A percentile compares a stretch with the other conserved stretches of the same genome.
phyloP scores from a whole-genome alignment of 2,113 vertebrate species.

The Callopanchax toddi region DNA sequence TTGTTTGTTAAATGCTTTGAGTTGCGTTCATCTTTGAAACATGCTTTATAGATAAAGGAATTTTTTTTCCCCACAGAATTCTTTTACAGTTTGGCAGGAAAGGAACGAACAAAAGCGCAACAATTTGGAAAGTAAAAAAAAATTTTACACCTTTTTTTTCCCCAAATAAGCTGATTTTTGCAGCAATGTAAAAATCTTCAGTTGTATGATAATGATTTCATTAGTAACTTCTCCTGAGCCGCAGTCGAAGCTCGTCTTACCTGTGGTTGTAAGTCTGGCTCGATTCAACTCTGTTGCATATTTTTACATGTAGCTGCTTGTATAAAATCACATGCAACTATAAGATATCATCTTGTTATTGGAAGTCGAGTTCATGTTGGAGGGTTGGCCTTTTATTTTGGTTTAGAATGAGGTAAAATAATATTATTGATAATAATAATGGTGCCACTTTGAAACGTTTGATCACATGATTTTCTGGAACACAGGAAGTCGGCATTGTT shows the following conservation, averaged over 20 bases:
- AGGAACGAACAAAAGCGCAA: background rate
- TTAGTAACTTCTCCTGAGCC: background rate
- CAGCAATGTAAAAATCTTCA: no score
- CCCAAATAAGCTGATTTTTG: background rate
- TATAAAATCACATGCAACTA: background rate
- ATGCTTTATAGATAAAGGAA: no score
- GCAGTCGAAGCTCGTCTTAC: background rate
- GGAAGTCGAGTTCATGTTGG: background rate
- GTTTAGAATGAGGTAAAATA: background rate
- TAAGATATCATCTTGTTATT: slow-evolving; percentile 10
- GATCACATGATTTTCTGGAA: no score
- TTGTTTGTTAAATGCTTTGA: no score
- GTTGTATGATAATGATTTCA: background rate
- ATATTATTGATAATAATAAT: no score
- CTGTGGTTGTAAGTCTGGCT: background rate
- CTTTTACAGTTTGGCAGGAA: background rate
- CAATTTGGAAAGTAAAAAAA: no score
- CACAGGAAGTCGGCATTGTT: no score
- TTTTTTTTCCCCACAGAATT: no score
- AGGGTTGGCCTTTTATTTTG: background rate
- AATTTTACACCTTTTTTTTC: no score
- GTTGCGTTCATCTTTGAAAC: no score
- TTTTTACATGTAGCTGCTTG: slow-evolving; percentile 17
- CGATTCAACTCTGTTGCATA: background rate
- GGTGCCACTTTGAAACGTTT: no score